Percentiles rank a stretch among this genome's conserved stretches.
Conservation (phyloP, 2,797 vertebrate species). For the Brachyalestes nurse region DNA sequence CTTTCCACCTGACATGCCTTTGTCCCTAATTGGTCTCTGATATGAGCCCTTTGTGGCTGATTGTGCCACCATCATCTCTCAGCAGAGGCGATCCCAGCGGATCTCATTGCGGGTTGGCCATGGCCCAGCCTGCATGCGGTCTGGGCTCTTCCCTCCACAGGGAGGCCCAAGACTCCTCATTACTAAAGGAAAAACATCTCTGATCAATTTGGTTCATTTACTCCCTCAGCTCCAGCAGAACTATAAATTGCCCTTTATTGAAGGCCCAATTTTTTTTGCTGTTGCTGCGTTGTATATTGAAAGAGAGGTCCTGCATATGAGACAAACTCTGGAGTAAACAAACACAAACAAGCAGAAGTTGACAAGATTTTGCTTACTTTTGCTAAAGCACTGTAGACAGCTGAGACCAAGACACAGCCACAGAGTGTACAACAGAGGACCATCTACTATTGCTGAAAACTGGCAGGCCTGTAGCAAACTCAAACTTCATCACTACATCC, state of each 20-base stretch:
- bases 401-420: neutral
- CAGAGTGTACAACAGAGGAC: constrained; percentile 6
- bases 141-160: constrained; percentile 38
- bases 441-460: constrained; percentile 25
- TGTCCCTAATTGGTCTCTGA: constrained; percentile 59
- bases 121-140: neutral
- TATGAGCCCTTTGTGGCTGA: constrained; percentile 48
- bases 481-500: constrained; percentile 3
- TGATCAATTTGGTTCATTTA: constrained; percentile 56
- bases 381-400: constrained; percentile 31
- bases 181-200: constrained; percentile 52
- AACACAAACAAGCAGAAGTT: constrained; percentile 8
- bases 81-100: constrained; percentile 33
- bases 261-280: constrained; percentile 30
- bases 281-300: constrained; percentile 42
- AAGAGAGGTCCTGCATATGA: constrained; percentile 25
- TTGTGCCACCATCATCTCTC: constrained; percentile 40
- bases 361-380: constrained; percentile 35
- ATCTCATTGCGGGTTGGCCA: constrained; percentile 47
- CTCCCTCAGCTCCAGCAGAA: constrained; percentile 38
- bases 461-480: constrained; percentile 11
- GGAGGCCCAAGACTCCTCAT: constrained; percentile 39
- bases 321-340: constrained; percentile 6
- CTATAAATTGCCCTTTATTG: constrained; percentile 53
- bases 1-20: constrained; percentile 47